Evolutionary conservation across 92 coral and sea anemone species (phyloP), one percentile per base, ranked within the genome.

Genomic region (Nematostella vectensis): DNA sequence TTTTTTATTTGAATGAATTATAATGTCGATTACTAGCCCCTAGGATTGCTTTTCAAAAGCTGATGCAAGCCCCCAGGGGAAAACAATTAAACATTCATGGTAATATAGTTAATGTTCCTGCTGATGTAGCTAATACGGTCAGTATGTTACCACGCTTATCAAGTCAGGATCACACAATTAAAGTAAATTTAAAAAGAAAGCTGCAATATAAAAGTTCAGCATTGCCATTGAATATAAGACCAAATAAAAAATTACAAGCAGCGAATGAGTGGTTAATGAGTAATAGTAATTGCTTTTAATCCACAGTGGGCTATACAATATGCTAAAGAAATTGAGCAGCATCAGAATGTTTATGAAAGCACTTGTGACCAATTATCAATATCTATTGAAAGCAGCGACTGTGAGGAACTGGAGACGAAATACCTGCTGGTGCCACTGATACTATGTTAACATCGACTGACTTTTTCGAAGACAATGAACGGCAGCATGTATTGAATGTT

Each of bases 371-470:
- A 21, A 27, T 11, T 44, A 18, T 13, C 73, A 37, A 40, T 26
- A 63, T 39, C 29, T 62, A 44, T 21, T 65, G 59, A 58, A 42
- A 21, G 52, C 30, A 50, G 19, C 65, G 68, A 31, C 55, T 36
- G 63, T 62, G 58, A 58, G 83, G 70, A 75, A 77, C 69, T 59
- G 77, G 75, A 25, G 52, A 18, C 37, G 81, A 80, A 75, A 38
- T 61, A 23, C 82, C 88, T 45, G 81, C 87, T 16, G 87, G 87
- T 59, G 76, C 74, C 40, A 74, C 82, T 60, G 88, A 72, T 53
- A 75, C 79, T 47, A 30, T 75, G 71, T 64, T 76, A 6, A 69
- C 79, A 42, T 54, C 67, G 0, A 58, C 79, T 25, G 79, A 75
- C 69, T 70, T 81, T 61, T 58, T 80, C 42, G 76, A 76, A 61